Evolutionary conservation across 1,140 invertebrate genomes (phyloP), one percentile per base, ranked within the genome.

Genomic region (Bursaphelenchus mucronatus): DNA sequence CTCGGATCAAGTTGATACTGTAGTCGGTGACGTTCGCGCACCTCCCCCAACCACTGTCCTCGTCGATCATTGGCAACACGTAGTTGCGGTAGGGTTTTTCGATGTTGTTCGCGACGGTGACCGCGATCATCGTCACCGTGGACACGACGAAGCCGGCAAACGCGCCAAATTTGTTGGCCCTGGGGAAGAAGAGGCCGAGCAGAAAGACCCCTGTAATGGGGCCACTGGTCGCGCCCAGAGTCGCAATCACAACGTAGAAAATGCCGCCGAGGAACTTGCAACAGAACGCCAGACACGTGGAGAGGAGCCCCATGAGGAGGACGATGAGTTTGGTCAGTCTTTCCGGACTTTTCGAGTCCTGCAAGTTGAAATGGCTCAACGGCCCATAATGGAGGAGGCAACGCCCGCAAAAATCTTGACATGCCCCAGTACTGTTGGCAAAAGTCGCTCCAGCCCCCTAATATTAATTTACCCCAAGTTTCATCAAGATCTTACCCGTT

Each of bases 121-220:
- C 21, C 3, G 43, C 41, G 19, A 72, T 45, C 71, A 72, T 69
- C 5, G 55, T 13, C 15, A 66, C 17, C 8, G 52, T 39, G 43
- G 70, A 19, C 30, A 67, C 40, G 7, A 73, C 3, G 11, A 72
- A 59, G 5, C 66, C 70, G 15, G 64, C 43, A 49, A 71, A 71
- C 3, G 70, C 70, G 5, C 70, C 70, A 41, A 70, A 19, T 55
- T 67, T 74, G 39, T 72, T 72, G 30, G 70, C 58, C 8, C 44
- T 15, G 4, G 70, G 70, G 19, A 72, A 72, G 49, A 72, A 72
- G 11, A 72, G 71, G 6, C 70, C 70, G 11, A 72, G 73, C 41
- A 72, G 75, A 52, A 72, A 72, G 11, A 74, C 52, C 6, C 70
- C 67, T 7, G 53, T 13, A 61, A 72, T 64, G 6, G 70, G 70